Base-by-base conservation (phyloP, 1,140 invertebrate genomes). In the Drosophila pallidifrons region DNA sequence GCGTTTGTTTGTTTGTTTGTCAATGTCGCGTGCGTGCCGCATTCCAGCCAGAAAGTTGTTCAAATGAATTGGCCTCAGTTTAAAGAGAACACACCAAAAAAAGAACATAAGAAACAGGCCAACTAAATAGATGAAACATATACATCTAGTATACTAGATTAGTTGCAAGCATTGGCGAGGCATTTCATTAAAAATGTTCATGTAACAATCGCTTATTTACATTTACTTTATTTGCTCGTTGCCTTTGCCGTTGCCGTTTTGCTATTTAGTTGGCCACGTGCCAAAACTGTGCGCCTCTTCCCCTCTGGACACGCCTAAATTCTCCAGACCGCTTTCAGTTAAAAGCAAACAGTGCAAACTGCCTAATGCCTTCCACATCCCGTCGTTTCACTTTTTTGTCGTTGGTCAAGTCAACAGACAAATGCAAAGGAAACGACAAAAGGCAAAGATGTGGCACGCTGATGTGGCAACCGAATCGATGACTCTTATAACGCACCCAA, bases 211-310 rank as follows among this genome's bases (percentile, higher is more conserved):
- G 16, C 66, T 46, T 71, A 71, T 71, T 61, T 73, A 75, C 46
- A 59, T 75, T 71, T 54, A 30, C 45, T 63, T 59, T 54, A 55
- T 68, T 71, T 61, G 38, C 63, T 63, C 58, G 16, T 11, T 30
- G 28, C 15, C 45, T 75, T 61, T 67, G 32, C 30, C 51, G 3
- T 25, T 38, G 35, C 7, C 35, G 20, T 38, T 38, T 38, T 38
- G 35, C 35, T 38, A 52, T 77, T 49, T 49, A 61, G 69, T 85
- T 85, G 81, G 81, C 76, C 81, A 81, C 77, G 78, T 54, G 81
- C 81, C 81, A 85, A 85, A 79, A 80, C 59, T 52, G 54, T 38
- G 32, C 32, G 32, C 6, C 32, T 25, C 20, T 25, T 25, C 32
- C 32, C 6, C 32, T 32, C 32, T 8, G 58, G 63, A 54, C 63